Base-by-base conservation (phyloP, 2,113 vertebrate genomes). In the Ploceus nigricollis region DNA sequence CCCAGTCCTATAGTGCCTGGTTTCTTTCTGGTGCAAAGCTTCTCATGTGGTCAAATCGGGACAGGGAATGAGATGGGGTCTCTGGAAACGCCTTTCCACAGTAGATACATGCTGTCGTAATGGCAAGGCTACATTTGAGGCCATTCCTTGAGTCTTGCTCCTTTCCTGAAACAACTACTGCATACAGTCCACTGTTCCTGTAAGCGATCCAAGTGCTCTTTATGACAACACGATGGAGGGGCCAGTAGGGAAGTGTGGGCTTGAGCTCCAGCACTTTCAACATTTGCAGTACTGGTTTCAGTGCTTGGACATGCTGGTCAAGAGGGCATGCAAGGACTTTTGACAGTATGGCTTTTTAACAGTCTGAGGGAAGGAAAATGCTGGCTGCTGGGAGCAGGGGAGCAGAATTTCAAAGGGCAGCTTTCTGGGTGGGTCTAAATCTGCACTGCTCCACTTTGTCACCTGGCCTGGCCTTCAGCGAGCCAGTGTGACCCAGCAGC, bases 41-140 rank as follows among this genome's bases (percentile, higher is more conserved):
- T 61, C 23, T 23, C 1, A 3, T 54, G 27, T 83, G 51, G 61
- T 93, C n/a, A 81, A 31, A 91, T 50, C 2, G 4, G 54, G 35
- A 48, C n/a, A 75, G 25, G 13, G 39, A 65, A 80, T 1, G 7
- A 63, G 51, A 84, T 30, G 23, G 9, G 19, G 12, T 58, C 42
- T 75, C 80, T 82, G 40, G 37, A 89, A 87, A 53, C 16, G 58
- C 31, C 23, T 70, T 73, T 81, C 17, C 39, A 48, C 23, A 45
- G 12, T 11, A 81, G 18, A 24, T n/a, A 31, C 42, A 22, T 1
- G 5, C 39, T 92, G 54, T 3, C 0, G 0, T 39, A 18, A 45
- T 1, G 5, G 23, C 31, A 25, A 70, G 15, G 22, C 33, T 91
- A 60, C 21, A 44, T 83, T 90, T 88, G 51, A 90, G 31, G 56